Conservation (phyloP, 2,888 invertebrate species). For the Cyrtodaria siliqua region DNA sequence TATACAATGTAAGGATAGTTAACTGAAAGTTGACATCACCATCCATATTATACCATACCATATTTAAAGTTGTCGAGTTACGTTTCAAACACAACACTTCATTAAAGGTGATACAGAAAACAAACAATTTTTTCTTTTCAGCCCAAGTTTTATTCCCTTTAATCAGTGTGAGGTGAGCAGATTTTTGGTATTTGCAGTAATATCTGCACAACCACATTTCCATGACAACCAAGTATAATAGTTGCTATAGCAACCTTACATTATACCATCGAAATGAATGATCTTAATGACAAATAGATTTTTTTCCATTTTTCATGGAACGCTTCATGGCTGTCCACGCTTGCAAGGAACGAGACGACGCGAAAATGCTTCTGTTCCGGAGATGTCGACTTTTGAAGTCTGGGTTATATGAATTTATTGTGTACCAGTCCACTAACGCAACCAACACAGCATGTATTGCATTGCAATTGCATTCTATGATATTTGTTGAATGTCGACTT, state of each 20-base stretch:
- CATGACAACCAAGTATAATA: constrained; percentile 65
- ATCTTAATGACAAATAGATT: constrained; percentile 51
- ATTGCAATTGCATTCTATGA: too few species aligned
- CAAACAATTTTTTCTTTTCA: constrained; percentile 50
- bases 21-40: too few species aligned
- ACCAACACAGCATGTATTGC: too few species aligned
- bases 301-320: constrained; percentile 46
- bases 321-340: not conserved
- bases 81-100: too few species aligned
- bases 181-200: constrained; percentile 73
- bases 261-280: constrained; percentile 62
- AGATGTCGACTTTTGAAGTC: constrained; percentile 8
- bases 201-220: constrained; percentile 71
- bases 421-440: too few species aligned
- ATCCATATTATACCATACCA: too few species aligned
- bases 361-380: not conserved
- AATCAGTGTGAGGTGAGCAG: constrained; percentile 61
- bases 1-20: too few species aligned
- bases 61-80: too few species aligned
- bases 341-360: not conserved
- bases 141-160: constrained; percentile 70
- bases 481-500: too few species aligned
- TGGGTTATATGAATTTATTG: not conserved
- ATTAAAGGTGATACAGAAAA: constrained; percentile 20
- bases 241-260: constrained; percentile 57